Evolutionary conservation across 35 echinoderm and acorn worm species (phyloP), one percentile per base, ranked within the genome.

Genomic region (Chiridota heheva): DNA sequence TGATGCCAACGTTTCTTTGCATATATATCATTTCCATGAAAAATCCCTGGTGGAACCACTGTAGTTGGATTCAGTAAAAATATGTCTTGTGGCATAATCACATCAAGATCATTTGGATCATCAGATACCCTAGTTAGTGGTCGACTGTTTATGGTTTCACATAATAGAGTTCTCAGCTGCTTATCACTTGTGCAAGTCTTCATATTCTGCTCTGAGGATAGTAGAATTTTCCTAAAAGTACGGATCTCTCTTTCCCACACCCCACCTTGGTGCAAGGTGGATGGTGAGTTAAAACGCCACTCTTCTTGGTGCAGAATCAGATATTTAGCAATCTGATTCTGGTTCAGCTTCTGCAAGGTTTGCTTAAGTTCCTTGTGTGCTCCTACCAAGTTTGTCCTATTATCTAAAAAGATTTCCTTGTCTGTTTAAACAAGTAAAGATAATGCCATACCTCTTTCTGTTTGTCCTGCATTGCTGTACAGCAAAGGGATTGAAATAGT

Each of bases 211-310:
- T 73, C n/a, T 38, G 34, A 28, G 38, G 69, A 30, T 1, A 70
- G 63, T 30, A 82, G 43, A 34, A 86, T 20, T 67, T 86, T 64
- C 24, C 56, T 55, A 22, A 65, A 43, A 65, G 70, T 86, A 15
- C 83, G 16, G 77, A 86, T 86, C 24, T 77, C 58, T n/a, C 58
- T 13, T 42, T 86, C 83, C 58, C 83, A 84, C 36, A 86, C 83
- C 38, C 83, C 73, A 29, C 74, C 75, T 69, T 67, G 66, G 16
- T 87, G 85, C 1, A 64, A 81, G 2, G 41, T 28, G 25, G 40
- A 28, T 53, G 74, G 85, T 41, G 73, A 43, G 44, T 87, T 87
- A 31, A 87, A 87, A 5, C 12, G 10, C 85, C 81, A 84, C 40
- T 43, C 39, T 29, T 72, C 63, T 27, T 58, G 44, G 0, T 46